Conservation (phyloP, 2,113 vertebrate species). For the Miniopterus natalensis region DNA sequence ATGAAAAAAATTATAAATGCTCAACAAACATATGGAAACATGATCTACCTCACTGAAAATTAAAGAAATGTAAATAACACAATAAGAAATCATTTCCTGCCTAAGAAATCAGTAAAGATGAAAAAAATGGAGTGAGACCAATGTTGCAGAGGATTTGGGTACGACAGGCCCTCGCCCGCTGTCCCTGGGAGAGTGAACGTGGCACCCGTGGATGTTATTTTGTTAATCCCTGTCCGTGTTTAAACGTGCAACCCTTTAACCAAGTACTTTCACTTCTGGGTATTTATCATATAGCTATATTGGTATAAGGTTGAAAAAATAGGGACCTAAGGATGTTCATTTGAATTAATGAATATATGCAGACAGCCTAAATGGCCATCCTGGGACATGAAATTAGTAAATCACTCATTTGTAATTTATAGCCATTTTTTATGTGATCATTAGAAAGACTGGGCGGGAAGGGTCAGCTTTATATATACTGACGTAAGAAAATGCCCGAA, state of each 20-base stretch:
- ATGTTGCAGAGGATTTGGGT: not conserved
- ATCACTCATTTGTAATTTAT: not conserved
- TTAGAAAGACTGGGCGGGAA: not conserved
- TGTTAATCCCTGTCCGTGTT: not conserved
- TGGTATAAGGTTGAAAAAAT: not conserved
- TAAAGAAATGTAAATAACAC: not conserved
- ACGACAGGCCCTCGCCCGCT: not conserved
- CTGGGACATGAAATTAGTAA: not conserved
- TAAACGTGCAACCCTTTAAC: not conserved
- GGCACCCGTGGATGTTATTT: not conserved
- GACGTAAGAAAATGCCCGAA: not conserved
- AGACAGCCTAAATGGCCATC: not conserved
- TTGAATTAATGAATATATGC: not conserved
- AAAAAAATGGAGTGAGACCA: not conserved
- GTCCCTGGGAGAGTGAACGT: not conserved
- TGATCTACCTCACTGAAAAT: not conserved
- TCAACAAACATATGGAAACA: not conserved
- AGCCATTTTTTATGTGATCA: conserved; percentile 32
- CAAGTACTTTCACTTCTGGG: not conserved
- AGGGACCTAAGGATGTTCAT: not conserved
- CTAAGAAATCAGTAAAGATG: not conserved
- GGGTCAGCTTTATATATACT: not conserved
- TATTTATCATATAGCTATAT: not conserved
- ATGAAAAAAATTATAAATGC: conserved; percentile 2
- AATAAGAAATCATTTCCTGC: not conserved